Base-by-base conservation (phyloP, 2,888 invertebrate genomes). In the Drosophila monieri region DNA sequence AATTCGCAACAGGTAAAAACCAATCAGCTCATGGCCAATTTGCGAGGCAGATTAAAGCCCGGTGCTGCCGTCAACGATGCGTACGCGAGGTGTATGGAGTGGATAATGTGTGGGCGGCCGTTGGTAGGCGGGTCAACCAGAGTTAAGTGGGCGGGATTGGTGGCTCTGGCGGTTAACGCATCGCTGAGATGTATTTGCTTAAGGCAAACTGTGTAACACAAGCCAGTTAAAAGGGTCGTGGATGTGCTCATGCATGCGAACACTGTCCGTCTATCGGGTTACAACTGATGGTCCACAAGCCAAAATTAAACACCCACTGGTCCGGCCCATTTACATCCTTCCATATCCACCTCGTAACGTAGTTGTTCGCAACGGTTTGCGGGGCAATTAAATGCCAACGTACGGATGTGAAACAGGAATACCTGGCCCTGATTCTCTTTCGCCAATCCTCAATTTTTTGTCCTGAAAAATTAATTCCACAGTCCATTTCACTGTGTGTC, bases 371-470 rank as follows among this genome's bases (percentile, higher is more conserved):
- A 5, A 43, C 21, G 43, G 43, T 43, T 43, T 43, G 43, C 43
- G 21, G 15, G 60, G 58, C 76, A 76, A 80, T 83, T 80, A 83
- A 80, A 76, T 80, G 80, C 66, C 74, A 80, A 77, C 68, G 72
- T 43, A 70, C 71, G 69, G 64, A 78, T 66, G 73, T 67, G 74
- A 69, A 64, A 81, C 64, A 71, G 67, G 74, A 64, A 74, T 74
- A 68, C 78, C 69, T 43, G 41, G 51, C 55, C 35, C 15, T 71
- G 53, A 74, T 47, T 43, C 54, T 55, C 15, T 43, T 46, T 48
- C 55, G 12, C 12, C 43, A 43, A 21, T 39, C 14, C 39, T 60
- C 43, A 43, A 21, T 39, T 21, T 46, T 60, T 47, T 58, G 37
- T 39, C 48, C 69, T 69, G 78, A 69, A 62, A 54, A 75, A 78